Evolutionary conservation across 1,140 invertebrate species (phyloP), one percentile per base, ranked within the genome.

Genomic region (Pararge aegeria): DNA sequence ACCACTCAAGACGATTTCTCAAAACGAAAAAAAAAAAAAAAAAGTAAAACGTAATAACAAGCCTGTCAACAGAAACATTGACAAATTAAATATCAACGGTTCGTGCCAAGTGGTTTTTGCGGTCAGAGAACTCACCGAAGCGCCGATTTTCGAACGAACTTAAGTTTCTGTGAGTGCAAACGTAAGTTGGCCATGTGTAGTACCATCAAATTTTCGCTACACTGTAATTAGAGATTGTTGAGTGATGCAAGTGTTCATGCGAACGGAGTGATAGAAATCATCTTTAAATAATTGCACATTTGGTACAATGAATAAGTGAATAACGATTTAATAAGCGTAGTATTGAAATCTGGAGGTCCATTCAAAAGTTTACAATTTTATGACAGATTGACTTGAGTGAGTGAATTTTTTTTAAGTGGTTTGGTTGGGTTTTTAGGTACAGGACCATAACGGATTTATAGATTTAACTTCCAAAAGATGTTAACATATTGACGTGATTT

Each of bases 161-260:
- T 5, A n/a, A 16, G 18, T 12, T 24, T 46, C 10, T 1, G 34
- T 46, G 42, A 49, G 15, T 50, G 44, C n/a, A 51, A 29, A 51
- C 29, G 20, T 59, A 60, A 59, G 38, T 54, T 64, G 53, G 54
- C 34, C 34, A 29, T 51, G 46, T 59, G 62, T 59, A 15, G 58
- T 61, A 54, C 49, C 59, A 55, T 66, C 64, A 52, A 62, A 60
- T 65, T 69, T 66, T 66, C 59, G 61, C 58, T 55, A 63, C 61
- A 66, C 52, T 69, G 55, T 69, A 66, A 70, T 64, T 67, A 64
- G 54, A 64, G 67, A 69, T 66, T 59, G 64, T 37, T 59, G 66
- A 55, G 73, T 78, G 76, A 74, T 61, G 77, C 64, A 77, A 77
- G 78, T 68, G 80, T 78, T 83, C 82, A 83, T 83, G 77, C 80